These are phyloP conservation scores for Antechinus stuartii DNA, from an alignment of 2,113 vertebrate species.

Conservation along the genomic window DNA sequence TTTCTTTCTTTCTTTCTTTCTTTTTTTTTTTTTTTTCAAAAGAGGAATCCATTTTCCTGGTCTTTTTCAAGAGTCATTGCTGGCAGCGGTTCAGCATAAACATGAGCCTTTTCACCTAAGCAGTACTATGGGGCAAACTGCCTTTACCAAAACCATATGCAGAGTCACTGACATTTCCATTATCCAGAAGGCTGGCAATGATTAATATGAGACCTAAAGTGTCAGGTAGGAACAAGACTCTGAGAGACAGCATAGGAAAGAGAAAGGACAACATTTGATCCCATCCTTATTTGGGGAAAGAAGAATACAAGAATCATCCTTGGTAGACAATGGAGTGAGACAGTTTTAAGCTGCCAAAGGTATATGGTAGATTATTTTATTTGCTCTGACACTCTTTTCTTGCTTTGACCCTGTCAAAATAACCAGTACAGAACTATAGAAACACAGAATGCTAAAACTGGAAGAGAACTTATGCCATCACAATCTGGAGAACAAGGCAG, in stretches of 20 bases:
- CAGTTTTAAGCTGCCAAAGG: not conserved
- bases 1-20: not conserved
- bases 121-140: not conserved
- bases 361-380: not conserved
- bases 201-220: not conserved
- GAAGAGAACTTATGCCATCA: not conserved
- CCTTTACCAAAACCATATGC: not conserved
- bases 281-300: not conserved
- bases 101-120: not conserved
- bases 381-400: not conserved
- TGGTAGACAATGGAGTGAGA: not conserved
- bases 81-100: not conserved
- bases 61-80: not conserved
- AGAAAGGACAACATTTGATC: not conserved
- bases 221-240: not conserved
- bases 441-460: not conserved
- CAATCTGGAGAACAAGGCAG: not conserved
- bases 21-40: not conserved
- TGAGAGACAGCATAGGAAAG: not conserved
- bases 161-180: not conserved
- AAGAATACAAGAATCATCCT: not conserved
- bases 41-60: not conserved
- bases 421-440: not conserved
- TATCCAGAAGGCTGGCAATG: not conserved
- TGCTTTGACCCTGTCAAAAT: not conserved